Conservation (phyloP, 2,113 vertebrate genomes). For the Columba janthina region DNA sequence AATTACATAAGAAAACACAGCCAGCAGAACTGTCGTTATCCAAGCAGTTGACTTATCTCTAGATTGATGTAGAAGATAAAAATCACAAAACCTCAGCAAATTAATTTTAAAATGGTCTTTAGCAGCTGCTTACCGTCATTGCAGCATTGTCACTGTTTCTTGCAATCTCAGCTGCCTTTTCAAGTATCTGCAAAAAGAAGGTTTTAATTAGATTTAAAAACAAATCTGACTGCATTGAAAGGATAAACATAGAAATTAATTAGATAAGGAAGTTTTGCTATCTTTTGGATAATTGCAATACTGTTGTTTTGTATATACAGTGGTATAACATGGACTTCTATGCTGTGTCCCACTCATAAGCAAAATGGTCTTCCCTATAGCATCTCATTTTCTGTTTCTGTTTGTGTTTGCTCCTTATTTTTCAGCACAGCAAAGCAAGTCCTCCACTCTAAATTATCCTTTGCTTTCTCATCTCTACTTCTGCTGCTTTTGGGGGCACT, state of each 20-base stretch:
- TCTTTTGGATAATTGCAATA: background rate
- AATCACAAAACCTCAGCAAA: rapidly evolving
- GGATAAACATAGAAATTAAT: background rate
- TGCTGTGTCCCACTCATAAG: background rate
- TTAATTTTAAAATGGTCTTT: background rate
- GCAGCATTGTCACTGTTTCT: constrained; percentile 81
- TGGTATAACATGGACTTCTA: background rate
- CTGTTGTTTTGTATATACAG: background rate
- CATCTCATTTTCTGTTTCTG: background rate
- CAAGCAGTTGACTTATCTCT: background rate
- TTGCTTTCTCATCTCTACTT: background rate
- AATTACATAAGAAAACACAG: background rate
- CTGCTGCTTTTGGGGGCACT: background rate
- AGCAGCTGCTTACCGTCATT: constrained; percentile 81
- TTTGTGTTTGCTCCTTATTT: background rate
- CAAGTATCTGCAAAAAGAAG: constrained; percentile 87
- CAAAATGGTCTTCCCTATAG: background rate
- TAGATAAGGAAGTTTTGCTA: background rate
- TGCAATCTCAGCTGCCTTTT: constrained; percentile 95
- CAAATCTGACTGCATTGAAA: background rate
- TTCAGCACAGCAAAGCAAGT: background rate
- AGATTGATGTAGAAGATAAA: background rate
- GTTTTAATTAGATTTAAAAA: background rate
- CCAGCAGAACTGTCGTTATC: background rate
- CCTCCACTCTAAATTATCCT: background rate